phyloP scores from a whole-genome alignment of 2,888 invertebrate genomes.

The Lagria hirta region DNA sequence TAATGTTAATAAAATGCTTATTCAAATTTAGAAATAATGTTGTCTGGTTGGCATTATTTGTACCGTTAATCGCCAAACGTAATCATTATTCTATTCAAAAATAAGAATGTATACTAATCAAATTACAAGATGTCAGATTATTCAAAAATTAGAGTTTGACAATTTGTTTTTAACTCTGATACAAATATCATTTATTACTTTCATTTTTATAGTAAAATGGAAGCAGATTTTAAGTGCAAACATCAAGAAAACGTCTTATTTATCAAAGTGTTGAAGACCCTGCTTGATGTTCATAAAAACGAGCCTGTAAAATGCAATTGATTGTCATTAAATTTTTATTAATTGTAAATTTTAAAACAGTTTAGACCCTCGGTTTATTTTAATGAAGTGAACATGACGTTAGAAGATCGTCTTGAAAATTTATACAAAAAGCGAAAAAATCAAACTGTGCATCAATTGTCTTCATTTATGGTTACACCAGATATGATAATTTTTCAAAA shows the following conservation, averaged over 20 bases:
- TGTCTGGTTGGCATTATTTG: too few relatives aligned
- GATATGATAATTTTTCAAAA: constrained; percentile 63
- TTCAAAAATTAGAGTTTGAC: too few relatives aligned
- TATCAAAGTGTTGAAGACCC: not conserved
- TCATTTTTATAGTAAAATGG: not conserved
- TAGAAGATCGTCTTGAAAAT: constrained; percentile 41
- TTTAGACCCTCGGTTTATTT: constrained; percentile 46
- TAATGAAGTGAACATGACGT: constrained; percentile 44
- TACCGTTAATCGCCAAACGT: too few relatives aligned
- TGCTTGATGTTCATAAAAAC: not conserved
- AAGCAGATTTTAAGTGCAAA: not conserved
- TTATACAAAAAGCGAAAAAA: constrained; percentile 26
- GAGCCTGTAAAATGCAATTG: not conserved
- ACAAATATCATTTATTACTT: too few relatives aligned
- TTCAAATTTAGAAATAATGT: too few relatives aligned
- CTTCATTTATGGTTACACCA: constrained; percentile 51
- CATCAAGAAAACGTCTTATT: not conserved
- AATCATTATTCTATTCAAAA: too few relatives aligned
- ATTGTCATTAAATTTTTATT: not conserved
- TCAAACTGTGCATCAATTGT: constrained; percentile 29
- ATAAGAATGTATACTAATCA: too few relatives aligned
- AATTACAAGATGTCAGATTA: too few relatives aligned
- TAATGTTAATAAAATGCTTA: too few relatives aligned
- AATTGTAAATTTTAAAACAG: constrained; percentile 32
- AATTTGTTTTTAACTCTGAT: too few relatives aligned